Evolutionary conservation across 2,797 vertebrate species (phyloP).

Genomic region (Pseudotriccus pelzelni): DNA sequence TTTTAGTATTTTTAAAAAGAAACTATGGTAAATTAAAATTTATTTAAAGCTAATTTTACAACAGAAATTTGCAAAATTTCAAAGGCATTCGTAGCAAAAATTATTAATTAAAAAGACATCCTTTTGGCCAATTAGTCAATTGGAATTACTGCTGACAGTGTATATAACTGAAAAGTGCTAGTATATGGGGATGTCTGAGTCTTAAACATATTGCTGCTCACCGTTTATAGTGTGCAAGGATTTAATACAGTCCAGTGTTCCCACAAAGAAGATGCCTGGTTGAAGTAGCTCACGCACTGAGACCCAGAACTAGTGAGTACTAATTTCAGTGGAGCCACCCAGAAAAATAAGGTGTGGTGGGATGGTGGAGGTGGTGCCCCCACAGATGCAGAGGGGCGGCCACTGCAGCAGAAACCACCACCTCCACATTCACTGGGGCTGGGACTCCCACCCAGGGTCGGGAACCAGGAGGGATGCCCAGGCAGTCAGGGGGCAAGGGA

Average conservation of each 20-base stretch:
- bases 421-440: rapidly evolving
- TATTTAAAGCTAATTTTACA: not conserved
- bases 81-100: not conserved
- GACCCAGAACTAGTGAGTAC: not conserved
- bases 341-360: not conserved
- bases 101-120: not conserved
- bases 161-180: not conserved
- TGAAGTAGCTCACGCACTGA: not conserved
- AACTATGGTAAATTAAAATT: not conserved
- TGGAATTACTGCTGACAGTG: not conserved
- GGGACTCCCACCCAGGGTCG: not conserved
- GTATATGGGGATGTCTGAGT: not conserved
- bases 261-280: not conserved
- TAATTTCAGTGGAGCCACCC: not conserved
- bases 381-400: not conserved
- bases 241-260: not conserved
- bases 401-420: rapidly evolving
- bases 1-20: not conserved
- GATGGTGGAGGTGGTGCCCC: not conserved
- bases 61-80: not conserved
- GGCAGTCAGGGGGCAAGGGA: not conserved
- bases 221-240: not conserved
- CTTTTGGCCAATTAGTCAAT: not conserved
- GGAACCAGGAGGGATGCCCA: not conserved
- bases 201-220: not conserved